Evolutionary conservation across 2,113 vertebrate species (phyloP), one percentile per base, ranked within the genome.

Genomic region (Alethe diademata): DNA sequence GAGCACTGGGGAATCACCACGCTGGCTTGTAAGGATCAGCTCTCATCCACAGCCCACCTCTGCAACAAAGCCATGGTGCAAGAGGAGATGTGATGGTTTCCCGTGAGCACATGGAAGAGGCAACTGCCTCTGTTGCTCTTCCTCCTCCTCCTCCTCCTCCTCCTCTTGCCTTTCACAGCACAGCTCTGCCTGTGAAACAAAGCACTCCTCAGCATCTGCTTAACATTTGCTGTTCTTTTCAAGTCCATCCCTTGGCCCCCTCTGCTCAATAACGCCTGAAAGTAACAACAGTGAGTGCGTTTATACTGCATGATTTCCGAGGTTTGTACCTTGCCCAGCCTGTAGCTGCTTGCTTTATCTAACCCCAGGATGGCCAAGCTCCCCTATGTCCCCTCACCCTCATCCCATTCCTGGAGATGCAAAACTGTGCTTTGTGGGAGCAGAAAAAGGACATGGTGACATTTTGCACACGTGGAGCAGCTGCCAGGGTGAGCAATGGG

Each of bases 201-300:
- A 88, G 71, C 12, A 1, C 54, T 80, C 56, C 50, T 54, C 92
- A 54, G 72, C 94, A 88, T 88, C 88, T 95, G 90, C 38, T 94
- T 70, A 38, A 19, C 74, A 90, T 93, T 88, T 96, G 56, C 81
- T 78, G 45, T 3, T 91, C 89, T 86, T 94, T 90, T 78, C 75
- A 84, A 70, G 83, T 73, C 51, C 53, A 8, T 38, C 73, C 25
- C n/a, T 81, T 51, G 56, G 6, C 65, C 62, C 12, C 8, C 5
- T 84, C 28, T 6, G 3, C 84, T 86, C 65, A 91, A 57, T 5
- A 2, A 4, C 78, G 31, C 54, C 85, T 85, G 70, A 64, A 93
- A 87, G 88, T 12, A 93, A 61, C 50, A 72, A 12, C 14, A 25
- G 23, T 11, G 35, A 25, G n/a, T 43, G 40, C 61, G 25, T 51